phyloP scores from a whole-genome alignment of 1,140 invertebrate genomes.

The Danaus plexippus region DNA sequence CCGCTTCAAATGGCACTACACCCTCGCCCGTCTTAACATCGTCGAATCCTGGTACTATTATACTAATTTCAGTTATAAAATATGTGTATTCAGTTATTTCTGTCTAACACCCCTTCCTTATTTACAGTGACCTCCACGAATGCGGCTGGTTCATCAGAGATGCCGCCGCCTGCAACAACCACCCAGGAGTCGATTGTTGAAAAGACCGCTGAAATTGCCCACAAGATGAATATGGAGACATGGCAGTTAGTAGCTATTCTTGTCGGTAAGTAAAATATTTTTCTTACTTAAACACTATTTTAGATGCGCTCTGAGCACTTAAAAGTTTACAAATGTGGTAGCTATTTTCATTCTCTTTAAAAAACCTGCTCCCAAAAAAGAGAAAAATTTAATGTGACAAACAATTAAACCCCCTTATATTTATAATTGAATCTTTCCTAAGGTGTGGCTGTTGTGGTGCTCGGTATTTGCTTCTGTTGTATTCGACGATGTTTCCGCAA shows the following conservation, averaged over 20 bases:
- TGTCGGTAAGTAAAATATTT: slow-evolving; percentile 40
- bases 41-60: slow-evolving; percentile 6
- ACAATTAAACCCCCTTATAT: neutral
- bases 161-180: slow-evolving; percentile 22
- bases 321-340: no score
- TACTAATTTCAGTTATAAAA: slow-evolving; percentile 1
- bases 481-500: slow-evolving; percentile 96
- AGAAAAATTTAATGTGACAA: neutral
- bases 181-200: slow-evolving; percentile 44
- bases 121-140: slow-evolving; percentile 11
- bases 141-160: slow-evolving; percentile 14
- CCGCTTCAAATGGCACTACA: neutral
- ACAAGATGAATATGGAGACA: slow-evolving; percentile 57
- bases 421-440: no score
- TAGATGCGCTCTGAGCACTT: no score
- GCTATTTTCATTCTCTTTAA: neutral
- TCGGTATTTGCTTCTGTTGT: slow-evolving; percentile 94
- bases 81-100: neutral
- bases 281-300: neutral
- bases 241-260: slow-evolving; percentile 64
- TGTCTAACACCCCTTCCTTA: neutral
- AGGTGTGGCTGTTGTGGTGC: slow-evolving; percentile 84
- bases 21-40: slow-evolving; percentile 5
- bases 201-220: slow-evolving; percentile 47
- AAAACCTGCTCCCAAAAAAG: neutral